Evolutionary conservation across 2,113 vertebrate genomes (phyloP).

Genomic region (Epinephelus fuscoguttatus): DNA sequence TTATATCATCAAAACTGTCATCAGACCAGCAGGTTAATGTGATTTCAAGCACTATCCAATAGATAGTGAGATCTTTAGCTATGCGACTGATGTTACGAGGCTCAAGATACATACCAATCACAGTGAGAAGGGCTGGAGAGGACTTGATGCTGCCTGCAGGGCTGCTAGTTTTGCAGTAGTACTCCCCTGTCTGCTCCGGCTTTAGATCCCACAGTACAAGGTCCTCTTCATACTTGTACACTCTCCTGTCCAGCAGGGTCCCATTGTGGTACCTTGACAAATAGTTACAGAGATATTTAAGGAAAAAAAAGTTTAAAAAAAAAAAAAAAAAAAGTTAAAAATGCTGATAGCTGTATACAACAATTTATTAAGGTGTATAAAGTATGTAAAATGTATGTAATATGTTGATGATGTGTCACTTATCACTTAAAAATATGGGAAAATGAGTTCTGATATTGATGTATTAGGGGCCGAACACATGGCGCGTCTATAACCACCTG

Average conservation of each 20-base stretch:
- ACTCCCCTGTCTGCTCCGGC: slow-evolving; percentile 86
- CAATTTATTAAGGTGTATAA: neutral
- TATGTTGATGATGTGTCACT: neutral
- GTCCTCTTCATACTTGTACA: slow-evolving; percentile 84
- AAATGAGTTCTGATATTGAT: neutral
- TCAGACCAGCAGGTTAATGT: neutral
- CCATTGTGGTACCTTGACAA: slow-evolving; percentile 94
- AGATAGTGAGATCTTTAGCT: neutral
- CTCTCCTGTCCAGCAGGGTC: slow-evolving; percentile 87
- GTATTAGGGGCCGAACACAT: too few relatives aligned
- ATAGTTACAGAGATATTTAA: neutral
- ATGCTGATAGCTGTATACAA: neutral
- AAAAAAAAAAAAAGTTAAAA: neutral
- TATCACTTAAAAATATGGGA: neutral
- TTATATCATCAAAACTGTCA: neutral
- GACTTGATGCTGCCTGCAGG: slow-evolving; percentile 89
- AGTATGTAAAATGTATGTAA: neutral
- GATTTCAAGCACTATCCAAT: neutral
- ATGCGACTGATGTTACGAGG: neutral
- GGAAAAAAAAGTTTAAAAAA: too few relatives aligned
- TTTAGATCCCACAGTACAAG: slow-evolving; percentile 85
- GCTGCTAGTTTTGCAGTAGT: slow-evolving; percentile 94
- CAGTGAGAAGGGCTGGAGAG: slow-evolving; percentile 83
- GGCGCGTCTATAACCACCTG: too few relatives aligned
- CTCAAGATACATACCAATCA: slow-evolving; percentile 86